phyloP scores from a whole-genome alignment of 2,888 invertebrate species.

The Lochmaea crataegi region DNA sequence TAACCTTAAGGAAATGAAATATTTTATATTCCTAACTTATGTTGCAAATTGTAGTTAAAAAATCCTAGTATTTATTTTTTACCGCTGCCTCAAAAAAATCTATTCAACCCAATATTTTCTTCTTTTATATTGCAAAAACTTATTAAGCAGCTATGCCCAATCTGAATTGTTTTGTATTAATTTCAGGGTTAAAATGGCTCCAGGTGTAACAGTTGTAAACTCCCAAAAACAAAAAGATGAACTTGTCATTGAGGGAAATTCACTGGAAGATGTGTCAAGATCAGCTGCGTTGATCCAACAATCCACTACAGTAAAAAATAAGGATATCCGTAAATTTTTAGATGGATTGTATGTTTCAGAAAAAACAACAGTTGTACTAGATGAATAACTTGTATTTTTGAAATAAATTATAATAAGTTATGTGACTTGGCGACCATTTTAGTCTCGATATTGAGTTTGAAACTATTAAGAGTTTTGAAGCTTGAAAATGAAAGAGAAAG shows the following conservation, averaged over 20 bases:
- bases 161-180: conserved; percentile 7
- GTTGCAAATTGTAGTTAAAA: too few relatives aligned
- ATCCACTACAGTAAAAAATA: conserved; percentile 98
- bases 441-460: too few relatives aligned
- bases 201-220: conserved; percentile 93
- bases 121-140: too few relatives aligned
- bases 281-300: conserved; percentile 99
- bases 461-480: too few relatives aligned
- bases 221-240: conserved; percentile 98
- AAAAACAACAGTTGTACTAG: conserved; percentile 92
- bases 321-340: conserved; percentile 99
- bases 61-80: too few relatives aligned
- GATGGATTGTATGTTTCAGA: conserved; percentile 99
- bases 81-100: too few relatives aligned
- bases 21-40: too few relatives aligned
- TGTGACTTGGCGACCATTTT: too few relatives aligned
- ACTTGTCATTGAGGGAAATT: conserved; percentile 93
- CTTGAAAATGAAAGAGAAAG: too few relatives aligned
- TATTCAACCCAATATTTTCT: too few relatives aligned
- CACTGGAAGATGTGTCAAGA: conserved; percentile 96
- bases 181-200: conserved; percentile 88
- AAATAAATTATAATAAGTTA: conserved; percentile 45
- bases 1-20: too few relatives aligned
- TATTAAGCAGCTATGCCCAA: not conserved
- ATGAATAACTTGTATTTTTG: conserved; percentile 66